Evolutionary conservation across 2,113 vertebrate species (phyloP).

Genomic region (Climacteris rufus): DNA sequence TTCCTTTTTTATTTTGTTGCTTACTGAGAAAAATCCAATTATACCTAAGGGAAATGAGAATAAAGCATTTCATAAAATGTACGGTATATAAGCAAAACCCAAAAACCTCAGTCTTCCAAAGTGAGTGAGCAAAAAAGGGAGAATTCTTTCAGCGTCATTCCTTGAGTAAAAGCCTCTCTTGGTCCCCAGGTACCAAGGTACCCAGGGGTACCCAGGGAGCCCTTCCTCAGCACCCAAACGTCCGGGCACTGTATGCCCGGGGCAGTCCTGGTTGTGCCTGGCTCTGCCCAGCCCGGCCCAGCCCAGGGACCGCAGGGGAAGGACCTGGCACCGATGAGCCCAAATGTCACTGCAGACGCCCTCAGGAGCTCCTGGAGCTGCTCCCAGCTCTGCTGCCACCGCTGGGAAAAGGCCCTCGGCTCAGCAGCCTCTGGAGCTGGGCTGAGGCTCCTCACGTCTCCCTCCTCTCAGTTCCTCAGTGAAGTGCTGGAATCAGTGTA

Average conservation of each 20-base stretch:
- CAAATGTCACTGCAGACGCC: fast-evolving
- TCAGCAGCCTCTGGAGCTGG: background rate
- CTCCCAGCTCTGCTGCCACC: background rate
- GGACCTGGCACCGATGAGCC: fast-evolving
- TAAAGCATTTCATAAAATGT: background rate
- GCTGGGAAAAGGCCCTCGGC: fast-evolving
- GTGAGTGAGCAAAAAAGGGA: background rate
- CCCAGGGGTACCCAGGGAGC: background rate
- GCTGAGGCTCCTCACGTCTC: fast-evolving
- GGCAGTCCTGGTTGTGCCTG: background rate
- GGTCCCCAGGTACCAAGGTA: too few species aligned
- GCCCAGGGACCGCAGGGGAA: too few species aligned
- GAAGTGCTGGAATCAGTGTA: fast-evolving
- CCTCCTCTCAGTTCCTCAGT: fast-evolving
- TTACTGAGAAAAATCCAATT: slow-evolving; percentile 27
- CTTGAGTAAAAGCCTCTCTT: background rate
- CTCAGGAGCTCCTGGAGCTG: background rate
- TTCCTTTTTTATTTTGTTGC: background rate
- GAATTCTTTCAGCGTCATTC: background rate
- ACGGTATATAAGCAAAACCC: background rate
- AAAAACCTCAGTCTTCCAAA: background rate
- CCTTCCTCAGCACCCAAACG: background rate
- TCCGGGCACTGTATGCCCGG: too few species aligned
- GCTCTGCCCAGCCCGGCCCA: too few species aligned
- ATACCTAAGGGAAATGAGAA: background rate